Base-by-base conservation (phyloP, 1,140 invertebrate species). In the Panulirus ornatus region DNA sequence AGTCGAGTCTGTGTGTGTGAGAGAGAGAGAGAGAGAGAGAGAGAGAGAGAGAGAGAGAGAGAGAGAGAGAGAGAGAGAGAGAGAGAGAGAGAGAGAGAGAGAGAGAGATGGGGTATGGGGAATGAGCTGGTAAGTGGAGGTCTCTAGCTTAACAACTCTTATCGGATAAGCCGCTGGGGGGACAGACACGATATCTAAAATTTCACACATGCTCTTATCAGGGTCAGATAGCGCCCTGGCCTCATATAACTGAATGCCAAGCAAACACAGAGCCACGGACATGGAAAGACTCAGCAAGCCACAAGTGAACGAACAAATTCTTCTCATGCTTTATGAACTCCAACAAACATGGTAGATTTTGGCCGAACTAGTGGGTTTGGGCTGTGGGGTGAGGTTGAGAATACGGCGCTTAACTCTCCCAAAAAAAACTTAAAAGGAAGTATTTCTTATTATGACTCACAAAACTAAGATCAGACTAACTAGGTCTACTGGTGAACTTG, bases 21-120 rank as follows among this genome's bases (percentile, higher is more conserved):
- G 2, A 58, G 2, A 58, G 54, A 58, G 54, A 58, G 54, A 58
- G 54, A 79, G 76, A 30, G 51, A 54, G 51, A 34, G 51, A 36
- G 34, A 54, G 44, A 34, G 51, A 36, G 78, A 78, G 78, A 27
- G 51, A 58, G 78, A 81, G 44, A 58, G 34, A 36, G 27, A 58
- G 44, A 54, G 27, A 44, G 34, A 34, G 51, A 36, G 51, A 47
- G 27, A 30, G 76, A 79, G 44, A 51, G 44, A 40, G 44, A 79
- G 44, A 30, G 44, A 44, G 16, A 34, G 78, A 81, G 78, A 27
- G 34, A 54, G 51, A 54, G 78, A 47, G 78, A 54, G n/a, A 22
- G 34, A 27, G 27, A 38, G 6, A n/a, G 40, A 30, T 38, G 22
- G 34, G 73, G 73, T 38, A 40, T 14, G 22, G 19, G 34, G 40